A percentile compares a stretch with the other conserved stretches of the same genome.
These are phyloP conservation scores for Pterostichus madidus DNA, from an alignment of 2,888 invertebrate genomes.

Conservation along the genomic window DNA sequence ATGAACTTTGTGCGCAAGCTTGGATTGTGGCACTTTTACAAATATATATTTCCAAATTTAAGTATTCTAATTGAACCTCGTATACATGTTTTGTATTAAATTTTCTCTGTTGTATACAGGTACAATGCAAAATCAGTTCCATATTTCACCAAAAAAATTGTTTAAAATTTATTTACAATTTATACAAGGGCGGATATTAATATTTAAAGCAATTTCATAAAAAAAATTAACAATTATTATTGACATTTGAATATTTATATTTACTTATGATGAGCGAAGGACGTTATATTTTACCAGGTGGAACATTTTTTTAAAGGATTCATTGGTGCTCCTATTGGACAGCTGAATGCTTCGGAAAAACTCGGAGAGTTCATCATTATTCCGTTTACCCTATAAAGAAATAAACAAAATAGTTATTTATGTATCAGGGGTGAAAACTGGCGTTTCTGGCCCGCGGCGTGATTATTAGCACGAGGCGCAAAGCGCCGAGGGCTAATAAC, in stretches of 20 bases:
- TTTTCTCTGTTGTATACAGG: constrained; percentile 50
- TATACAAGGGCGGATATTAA: constrained; percentile 37
- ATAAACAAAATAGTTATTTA: too few species aligned
- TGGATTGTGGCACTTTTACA: not conserved
- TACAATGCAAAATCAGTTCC: constrained; percentile 35
- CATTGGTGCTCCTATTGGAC: constrained; percentile 76
- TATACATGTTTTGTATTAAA: constrained; percentile 36
- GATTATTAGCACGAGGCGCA: too few species aligned
- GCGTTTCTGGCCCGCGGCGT: too few species aligned
- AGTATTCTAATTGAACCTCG: constrained; percentile 53
- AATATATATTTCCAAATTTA: not conserved
- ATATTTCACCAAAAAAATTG: constrained; percentile 1
- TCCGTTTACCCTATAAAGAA: constrained; percentile 76
- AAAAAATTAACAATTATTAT: not conserved
- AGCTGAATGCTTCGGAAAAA: constrained; percentile 77
- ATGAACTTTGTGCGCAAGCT: constrained; percentile 37
- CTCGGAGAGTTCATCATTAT: constrained; percentile 79
- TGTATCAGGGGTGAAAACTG: too few species aligned
- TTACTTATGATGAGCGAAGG: constrained; percentile 31
- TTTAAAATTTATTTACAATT: constrained; percentile 37
- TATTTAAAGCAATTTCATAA: constrained; percentile 15
- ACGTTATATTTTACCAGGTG: constrained; percentile 75
- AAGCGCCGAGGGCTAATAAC: too few species aligned
- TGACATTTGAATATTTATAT: not conserved
- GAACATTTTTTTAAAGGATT: constrained; percentile 78